These are phyloP conservation scores for Melinopterus prodromus DNA, from an alignment of 2,888 invertebrate genomes.

Conservation along the genomic window DNA sequence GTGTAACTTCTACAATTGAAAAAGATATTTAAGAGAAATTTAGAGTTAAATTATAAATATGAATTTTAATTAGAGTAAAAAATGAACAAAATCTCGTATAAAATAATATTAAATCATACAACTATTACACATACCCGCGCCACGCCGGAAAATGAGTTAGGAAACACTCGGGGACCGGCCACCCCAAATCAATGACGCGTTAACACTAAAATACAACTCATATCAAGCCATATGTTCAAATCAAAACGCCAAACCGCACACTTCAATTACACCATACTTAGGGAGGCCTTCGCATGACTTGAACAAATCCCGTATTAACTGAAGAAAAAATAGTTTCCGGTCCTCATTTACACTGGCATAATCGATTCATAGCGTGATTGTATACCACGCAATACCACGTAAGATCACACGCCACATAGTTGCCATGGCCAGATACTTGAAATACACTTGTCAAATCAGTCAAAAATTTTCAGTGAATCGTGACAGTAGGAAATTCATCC, in stretches of 20 bases:
- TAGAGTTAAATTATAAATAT: too few relatives aligned
- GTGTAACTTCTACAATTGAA: too few relatives aligned
- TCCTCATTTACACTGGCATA: background rate
- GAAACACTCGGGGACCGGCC: background rate
- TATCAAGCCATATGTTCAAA: background rate
- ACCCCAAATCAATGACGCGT: background rate
- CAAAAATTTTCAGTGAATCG: conserved; percentile 4
- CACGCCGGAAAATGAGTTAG: background rate
- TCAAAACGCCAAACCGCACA: background rate
- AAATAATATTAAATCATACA: background rate
- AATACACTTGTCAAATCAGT: background rate
- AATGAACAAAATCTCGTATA: too few relatives aligned
- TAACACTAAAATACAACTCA: background rate
- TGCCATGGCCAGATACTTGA: background rate
- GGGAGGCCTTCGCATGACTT: background rate
- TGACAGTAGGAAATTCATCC: background rate
- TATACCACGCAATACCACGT: background rate
- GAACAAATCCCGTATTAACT: background rate
- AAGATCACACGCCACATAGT: background rate
- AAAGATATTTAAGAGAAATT: too few relatives aligned
- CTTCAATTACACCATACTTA: background rate
- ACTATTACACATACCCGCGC: background rate
- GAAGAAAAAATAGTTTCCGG: background rate
- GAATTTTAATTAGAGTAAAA: too few relatives aligned
- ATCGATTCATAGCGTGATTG: background rate